A percentile compares a stretch with the other conserved stretches of the same genome.
phyloP scores from a whole-genome alignment of 1,140 invertebrate genomes.

The Diabrotica virgifera region DNA sequence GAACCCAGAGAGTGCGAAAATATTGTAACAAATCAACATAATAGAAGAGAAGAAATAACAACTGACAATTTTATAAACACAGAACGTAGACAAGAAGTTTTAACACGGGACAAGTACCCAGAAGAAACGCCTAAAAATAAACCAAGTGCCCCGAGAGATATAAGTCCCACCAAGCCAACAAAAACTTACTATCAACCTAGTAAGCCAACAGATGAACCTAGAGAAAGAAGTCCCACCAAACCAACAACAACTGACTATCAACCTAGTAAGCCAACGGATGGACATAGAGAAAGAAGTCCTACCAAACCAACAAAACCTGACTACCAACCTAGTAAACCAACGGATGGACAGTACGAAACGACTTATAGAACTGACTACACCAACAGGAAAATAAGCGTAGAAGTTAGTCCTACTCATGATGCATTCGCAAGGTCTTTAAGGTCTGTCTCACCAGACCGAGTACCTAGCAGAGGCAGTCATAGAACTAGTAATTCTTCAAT shows the following conservation, averaged over 20 bases:
- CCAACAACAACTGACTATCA: conserved; percentile 54
- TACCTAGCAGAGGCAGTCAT: conserved; percentile 42
- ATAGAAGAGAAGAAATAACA: neutral
- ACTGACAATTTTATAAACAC: conserved; percentile 27
- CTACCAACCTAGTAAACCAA: conserved; percentile 41
- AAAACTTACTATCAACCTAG: conserved; percentile 54
- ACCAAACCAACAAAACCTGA: conserved; percentile 47
- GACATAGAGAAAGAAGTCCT: conserved; percentile 36
- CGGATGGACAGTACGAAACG: conserved; percentile 55
- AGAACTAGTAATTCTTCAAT: conserved; percentile 51
- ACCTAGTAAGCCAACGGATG: conserved; percentile 40
- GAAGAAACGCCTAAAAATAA: neutral
- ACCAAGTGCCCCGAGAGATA: conserved; percentile 34
- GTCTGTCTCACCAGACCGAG: conserved; percentile 55
- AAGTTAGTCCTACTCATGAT: conserved; percentile 65
- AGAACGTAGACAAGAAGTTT: conserved; percentile 29
- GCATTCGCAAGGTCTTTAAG: conserved; percentile 68
- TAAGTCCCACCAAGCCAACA: conserved; percentile 28
- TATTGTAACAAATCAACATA: neutral
- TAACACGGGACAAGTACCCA: conserved; percentile 16
- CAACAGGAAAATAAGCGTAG: conserved; percentile 58
- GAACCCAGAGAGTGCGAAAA: neutral
- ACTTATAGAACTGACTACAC: conserved; percentile 59
- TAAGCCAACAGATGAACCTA: conserved; percentile 30
- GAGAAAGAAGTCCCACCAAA: neutral